Evolutionary conservation across 2,888 invertebrate genomes (phyloP).

Genomic region (Pyrochroa serraticornis): DNA sequence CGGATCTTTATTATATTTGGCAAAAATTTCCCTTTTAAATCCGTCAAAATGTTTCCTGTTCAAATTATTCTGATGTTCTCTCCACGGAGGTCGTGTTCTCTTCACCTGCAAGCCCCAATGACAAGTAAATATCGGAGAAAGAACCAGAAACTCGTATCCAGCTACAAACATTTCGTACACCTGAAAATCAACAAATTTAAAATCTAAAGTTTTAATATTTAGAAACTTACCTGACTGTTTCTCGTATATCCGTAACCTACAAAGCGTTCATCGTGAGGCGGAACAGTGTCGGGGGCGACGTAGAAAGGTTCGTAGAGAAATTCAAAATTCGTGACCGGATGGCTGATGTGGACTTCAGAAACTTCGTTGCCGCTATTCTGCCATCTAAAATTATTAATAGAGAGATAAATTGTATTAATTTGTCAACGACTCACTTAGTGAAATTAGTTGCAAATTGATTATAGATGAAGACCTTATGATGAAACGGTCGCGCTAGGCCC

Average conservation of each 20-base stretch:
- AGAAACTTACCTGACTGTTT: slow-evolving; percentile 80
- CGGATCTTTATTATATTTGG: slow-evolving; percentile 74
- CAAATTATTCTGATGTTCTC: slow-evolving; percentile 83
- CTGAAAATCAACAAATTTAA: slow-evolving; percentile 59
- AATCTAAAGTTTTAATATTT: not conserved
- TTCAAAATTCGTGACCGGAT: slow-evolving; percentile 82
- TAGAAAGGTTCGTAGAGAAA: slow-evolving; percentile 93
- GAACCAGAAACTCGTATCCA: slow-evolving; percentile 85
- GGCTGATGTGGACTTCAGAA: slow-evolving; percentile 74
- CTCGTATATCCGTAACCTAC: slow-evolving; percentile 91
- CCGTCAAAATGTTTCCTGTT: slow-evolving; percentile 82
- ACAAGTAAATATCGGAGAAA: slow-evolving; percentile 87
- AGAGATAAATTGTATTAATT: not conserved
- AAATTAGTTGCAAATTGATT: slow-evolving; percentile 93
- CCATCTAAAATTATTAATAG: slow-evolving; percentile 58
- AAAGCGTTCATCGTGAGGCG: slow-evolving; percentile 87
- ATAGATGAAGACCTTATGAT: slow-evolving; percentile 89
- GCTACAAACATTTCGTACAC: slow-evolving; percentile 92
- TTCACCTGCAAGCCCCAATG: slow-evolving; percentile 89
- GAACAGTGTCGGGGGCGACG: slow-evolving; percentile 80
- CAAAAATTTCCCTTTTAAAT: slow-evolving; percentile 83
- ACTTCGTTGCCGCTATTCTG: slow-evolving; percentile 66
- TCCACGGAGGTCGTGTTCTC: slow-evolving; percentile 79
- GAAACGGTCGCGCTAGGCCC: slow-evolving; percentile 86
- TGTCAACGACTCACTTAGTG: slow-evolving; percentile 67